Percentiles rank a stretch among this genome's conserved stretches.
Conservation (phyloP, 2,888 invertebrate genomes). For the Eristalis tenax region DNA sequence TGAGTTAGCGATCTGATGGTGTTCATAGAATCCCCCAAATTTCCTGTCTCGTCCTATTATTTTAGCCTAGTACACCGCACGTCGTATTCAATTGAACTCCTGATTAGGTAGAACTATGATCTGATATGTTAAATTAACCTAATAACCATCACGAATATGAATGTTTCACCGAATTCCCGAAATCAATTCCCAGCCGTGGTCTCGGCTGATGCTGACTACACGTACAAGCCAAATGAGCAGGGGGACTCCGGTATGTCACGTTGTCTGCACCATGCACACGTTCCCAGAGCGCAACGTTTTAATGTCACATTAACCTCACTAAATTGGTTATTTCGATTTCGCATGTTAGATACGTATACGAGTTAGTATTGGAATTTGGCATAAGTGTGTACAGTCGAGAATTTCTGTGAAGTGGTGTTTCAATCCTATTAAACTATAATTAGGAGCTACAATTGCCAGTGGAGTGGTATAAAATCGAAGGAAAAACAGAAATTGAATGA, state of each 20-base stretch:
- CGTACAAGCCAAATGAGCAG: slow-evolving; percentile 5
- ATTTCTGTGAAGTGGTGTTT: slow-evolving; percentile 34
- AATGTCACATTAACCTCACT: slow-evolving; percentile 64
- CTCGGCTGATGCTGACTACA: background rate
- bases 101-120: slow-evolving; percentile 49
- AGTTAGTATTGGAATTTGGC: slow-evolving; percentile 3
- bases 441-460: slow-evolving; percentile 12
- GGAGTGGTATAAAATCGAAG: background rate
- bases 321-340: slow-evolving; percentile 65
- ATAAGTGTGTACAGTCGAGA: background rate
- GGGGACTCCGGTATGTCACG: slow-evolving; percentile 33
- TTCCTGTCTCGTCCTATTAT: slow-evolving; percentile 10
- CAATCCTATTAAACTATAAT: slow-evolving; percentile 48
- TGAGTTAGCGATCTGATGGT: background rate
- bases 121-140: slow-evolving; percentile 50
- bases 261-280: slow-evolving; percentile 8
- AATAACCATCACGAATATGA: slow-evolving; percentile 47
- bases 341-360: slow-evolving; percentile 24
- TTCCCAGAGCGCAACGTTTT: slow-evolving; percentile 6
- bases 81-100: slow-evolving; percentile 29
- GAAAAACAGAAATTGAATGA: slow-evolving; percentile 26
- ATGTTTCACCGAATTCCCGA: slow-evolving; percentile 8
- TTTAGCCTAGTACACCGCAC: background rate
- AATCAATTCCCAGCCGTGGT: slow-evolving; percentile 53
- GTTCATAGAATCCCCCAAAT: slow-evolving; percentile 13